These are phyloP conservation scores for Campoletis raptor DNA, from an alignment of 2,888 invertebrate species.

Conservation along the genomic window DNA sequence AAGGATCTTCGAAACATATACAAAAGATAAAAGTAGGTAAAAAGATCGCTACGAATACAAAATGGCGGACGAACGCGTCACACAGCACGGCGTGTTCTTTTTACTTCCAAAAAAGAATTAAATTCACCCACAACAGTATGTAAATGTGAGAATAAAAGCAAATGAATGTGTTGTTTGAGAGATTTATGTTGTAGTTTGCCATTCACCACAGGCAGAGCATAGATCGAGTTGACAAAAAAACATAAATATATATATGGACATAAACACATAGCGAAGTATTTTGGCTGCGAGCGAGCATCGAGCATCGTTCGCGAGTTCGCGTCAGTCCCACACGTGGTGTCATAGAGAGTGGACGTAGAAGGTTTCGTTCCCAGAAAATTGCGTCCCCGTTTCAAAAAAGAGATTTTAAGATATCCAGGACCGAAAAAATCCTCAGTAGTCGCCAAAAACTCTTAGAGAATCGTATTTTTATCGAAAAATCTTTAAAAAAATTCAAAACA, in stretches of 20 bases:
- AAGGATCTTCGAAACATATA: background rate
- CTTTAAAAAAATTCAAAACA: background rate
- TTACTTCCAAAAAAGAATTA: background rate
- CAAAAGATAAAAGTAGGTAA: background rate
- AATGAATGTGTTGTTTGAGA: background rate
- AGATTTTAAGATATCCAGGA: too few species aligned
- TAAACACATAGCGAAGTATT: too few species aligned
- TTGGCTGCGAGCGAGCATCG: background rate
- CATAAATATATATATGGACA: background rate
- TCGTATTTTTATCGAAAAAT: background rate
- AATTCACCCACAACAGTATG: background rate
- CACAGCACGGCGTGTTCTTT: background rate
- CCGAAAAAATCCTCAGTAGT: background rate
- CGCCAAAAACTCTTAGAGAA: background rate
- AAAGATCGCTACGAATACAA: background rate
- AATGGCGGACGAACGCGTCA: background rate
- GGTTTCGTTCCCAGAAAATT: background rate
- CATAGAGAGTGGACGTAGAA: conserved; percentile 45
- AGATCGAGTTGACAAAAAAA: background rate
- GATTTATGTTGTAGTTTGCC: background rate
- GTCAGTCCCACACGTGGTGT: conserved; percentile 69
- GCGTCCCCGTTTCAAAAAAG: background rate
- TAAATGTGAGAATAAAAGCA: background rate
- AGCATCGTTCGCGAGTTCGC: too few species aligned
- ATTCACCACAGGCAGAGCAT: background rate